A percentile compares a stretch with the other conserved stretches of the same genome.
phyloP scores from a whole-genome alignment of 1,140 invertebrate genomes.

The Leptoteleia sp. region DNA sequence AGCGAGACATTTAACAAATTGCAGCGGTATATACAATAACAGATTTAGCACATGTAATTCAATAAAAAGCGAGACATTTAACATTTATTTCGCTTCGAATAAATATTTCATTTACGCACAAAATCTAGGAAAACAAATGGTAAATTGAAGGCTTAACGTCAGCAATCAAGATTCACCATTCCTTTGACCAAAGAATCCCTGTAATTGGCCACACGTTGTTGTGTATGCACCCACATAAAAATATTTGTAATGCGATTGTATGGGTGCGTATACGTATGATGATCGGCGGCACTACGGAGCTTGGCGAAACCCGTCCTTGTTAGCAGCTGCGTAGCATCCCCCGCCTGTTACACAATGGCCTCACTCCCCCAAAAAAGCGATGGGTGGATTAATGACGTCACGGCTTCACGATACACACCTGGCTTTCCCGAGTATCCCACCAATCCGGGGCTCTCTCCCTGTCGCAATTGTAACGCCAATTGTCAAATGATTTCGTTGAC shows the following conservation, averaged over 20 bases:
- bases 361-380: conserved; percentile 75
- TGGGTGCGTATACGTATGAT: conserved; percentile 16
- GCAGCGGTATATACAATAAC: too few relatives aligned
- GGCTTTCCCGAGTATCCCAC: conserved; percentile 72
- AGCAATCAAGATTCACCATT: conserved; percentile 73
- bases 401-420: conserved; percentile 74
- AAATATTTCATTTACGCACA: conserved; percentile 4
- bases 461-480: conserved; percentile 46
- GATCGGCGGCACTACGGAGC: conserved; percentile 55
- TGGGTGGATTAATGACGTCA: conserved; percentile 81
- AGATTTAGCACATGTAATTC: too few relatives aligned
- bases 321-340: conserved; percentile 80
- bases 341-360: conserved; percentile 78
- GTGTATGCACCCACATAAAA: conserved; percentile 51
- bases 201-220: conserved; percentile 49
- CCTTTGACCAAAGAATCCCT: conserved; percentile 53
- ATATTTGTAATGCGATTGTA: conserved; percentile 24
- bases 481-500: conserved; percentile 54
- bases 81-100: too few relatives aligned
- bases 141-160: conserved; percentile 61
- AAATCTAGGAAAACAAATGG: conserved; percentile 24
- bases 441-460: conserved; percentile 66
- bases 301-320: conserved; percentile 77
- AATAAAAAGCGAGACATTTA: too few relatives aligned
- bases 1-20: too few relatives aligned